Percentiles rank a stretch among this genome's conserved stretches.
Evolutionary conservation across 2,797 vertebrate genomes (phyloP).

Genomic region (Pachyuromys duprasi): DNA sequence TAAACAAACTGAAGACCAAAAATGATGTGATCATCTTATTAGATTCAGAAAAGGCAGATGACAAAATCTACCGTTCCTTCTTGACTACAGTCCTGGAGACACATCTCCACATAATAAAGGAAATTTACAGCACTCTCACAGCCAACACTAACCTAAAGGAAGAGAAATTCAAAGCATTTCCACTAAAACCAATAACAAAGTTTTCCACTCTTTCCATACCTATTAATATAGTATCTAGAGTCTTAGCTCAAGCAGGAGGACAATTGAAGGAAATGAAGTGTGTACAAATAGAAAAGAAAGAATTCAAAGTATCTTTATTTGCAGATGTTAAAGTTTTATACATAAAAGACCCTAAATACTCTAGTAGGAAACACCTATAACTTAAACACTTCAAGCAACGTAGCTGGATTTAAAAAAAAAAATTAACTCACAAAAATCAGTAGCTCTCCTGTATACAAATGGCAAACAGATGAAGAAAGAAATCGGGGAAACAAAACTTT

Average conservation of each 20-base stretch:
- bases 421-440: neutral
- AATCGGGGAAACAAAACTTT: neutral
- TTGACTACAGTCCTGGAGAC: neutral
- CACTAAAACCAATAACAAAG: neutral
- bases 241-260: neutral
- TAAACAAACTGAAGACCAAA: neutral
- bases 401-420: neutral
- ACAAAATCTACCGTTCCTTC: neutral
- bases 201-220: neutral
- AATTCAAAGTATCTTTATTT: neutral
- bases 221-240: neutral
- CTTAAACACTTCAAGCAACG: neutral
- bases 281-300: neutral
- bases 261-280: neutral
- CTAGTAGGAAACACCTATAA: neutral
- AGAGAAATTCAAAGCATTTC: neutral
- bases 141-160: neutral
- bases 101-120: neutral
- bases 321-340: neutral
- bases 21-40: neutral
- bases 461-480: neutral
- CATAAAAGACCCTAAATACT: neutral
- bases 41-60: neutral
- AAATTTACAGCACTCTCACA: neutral
- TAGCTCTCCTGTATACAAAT: neutral